Evolutionary conservation across 2,888 invertebrate genomes (phyloP).

Genomic region (Drosophila crucigera): DNA sequence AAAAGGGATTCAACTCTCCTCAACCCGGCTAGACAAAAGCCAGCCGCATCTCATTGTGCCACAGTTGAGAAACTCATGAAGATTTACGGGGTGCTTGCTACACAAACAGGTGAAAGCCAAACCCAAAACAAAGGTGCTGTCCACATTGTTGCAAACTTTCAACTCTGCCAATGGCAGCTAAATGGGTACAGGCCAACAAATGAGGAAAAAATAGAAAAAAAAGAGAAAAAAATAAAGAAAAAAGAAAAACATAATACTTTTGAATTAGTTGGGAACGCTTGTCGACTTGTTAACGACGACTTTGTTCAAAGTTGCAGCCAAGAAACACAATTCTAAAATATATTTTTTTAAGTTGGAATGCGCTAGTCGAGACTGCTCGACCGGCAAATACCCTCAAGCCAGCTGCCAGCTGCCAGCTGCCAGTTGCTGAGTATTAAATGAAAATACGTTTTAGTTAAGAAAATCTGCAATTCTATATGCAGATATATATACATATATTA

Average conservation of each 20-base stretch:
- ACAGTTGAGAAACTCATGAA: conserved; percentile 37
- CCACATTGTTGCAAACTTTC: neutral
- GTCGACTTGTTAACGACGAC: neutral
- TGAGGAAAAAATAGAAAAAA: neutral
- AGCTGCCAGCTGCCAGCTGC: too few species aligned
- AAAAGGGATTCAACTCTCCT: conserved; percentile 25
- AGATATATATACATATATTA: neutral
- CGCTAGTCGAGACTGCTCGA: neutral
- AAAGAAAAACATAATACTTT: neutral
- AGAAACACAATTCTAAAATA: neutral
- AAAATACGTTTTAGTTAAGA: neutral
- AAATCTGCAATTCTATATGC: neutral
- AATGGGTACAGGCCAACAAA: neutral
- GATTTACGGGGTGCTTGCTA: conserved; percentile 48
- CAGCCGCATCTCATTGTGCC: conserved; percentile 28
- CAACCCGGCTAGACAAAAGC: conserved; percentile 37
- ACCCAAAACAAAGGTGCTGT: conserved; percentile 2
- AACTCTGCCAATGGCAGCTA: neutral
- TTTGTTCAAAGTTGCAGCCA: neutral
- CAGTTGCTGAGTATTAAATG: neutral
- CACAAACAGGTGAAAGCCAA: conserved; percentile 9
- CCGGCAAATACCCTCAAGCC: neutral
- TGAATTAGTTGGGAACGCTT: neutral
- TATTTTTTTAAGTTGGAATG: neutral
- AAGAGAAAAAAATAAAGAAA: too few species aligned